Conservation (phyloP, 2,888 invertebrate species). For the Epistrophe grossulariae region DNA sequence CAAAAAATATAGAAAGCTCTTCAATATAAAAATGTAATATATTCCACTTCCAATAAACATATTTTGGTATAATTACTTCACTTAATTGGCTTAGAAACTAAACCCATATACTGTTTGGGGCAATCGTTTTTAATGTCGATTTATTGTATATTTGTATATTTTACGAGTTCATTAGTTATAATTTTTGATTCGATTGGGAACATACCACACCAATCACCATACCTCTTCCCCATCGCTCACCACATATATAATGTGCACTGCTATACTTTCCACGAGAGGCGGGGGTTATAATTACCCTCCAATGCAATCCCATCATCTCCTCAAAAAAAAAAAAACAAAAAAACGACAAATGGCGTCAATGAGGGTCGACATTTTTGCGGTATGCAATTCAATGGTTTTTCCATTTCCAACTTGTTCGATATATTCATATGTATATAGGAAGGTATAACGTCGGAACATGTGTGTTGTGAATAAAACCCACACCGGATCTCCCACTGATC, state of each 20-base stretch:
- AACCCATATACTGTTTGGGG: neutral
- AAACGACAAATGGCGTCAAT: constrained; percentile 42
- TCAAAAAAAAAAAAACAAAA: neutral
- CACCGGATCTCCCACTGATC: neutral
- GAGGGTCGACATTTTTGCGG: constrained; percentile 63
- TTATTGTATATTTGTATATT: constrained; percentile 48
- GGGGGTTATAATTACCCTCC: neutral
- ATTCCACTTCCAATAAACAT: neutral
- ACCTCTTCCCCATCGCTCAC: neutral
- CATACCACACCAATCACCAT: constrained; percentile 38
- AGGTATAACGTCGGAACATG: constrained; percentile 17
- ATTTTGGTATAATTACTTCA: constrained; percentile 9
- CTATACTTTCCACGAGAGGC: neutral
- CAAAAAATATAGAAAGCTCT: neutral
- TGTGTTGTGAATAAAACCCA: constrained; percentile 27
- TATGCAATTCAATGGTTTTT: constrained; percentile 68
- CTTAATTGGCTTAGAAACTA: neutral
- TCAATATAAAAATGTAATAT: neutral
- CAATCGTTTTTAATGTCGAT: constrained; percentile 43
- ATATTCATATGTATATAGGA: neutral
- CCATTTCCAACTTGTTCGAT: constrained; percentile 51
- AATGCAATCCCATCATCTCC: neutral
- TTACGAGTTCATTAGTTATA: constrained; percentile 74
- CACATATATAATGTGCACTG: neutral
- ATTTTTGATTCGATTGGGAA: constrained; percentile 71